Evolutionary conservation across 2,888 invertebrate genomes (phyloP).

Genomic region (Cheiracanthium punctorium): DNA sequence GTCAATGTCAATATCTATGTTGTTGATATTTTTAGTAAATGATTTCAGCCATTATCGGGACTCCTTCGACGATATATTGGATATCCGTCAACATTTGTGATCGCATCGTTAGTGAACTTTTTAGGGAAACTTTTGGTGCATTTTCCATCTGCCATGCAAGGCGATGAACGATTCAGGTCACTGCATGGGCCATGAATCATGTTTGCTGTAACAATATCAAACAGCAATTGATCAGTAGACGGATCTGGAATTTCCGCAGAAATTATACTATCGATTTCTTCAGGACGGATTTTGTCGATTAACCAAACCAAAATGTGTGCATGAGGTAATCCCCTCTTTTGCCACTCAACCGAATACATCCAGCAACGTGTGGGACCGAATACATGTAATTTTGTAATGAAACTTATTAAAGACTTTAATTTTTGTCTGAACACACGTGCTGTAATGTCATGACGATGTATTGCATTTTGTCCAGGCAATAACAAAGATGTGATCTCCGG

Average conservation of each 20-base stretch:
- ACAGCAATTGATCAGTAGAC: slow-evolving; percentile 72
- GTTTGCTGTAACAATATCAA: slow-evolving; percentile 74
- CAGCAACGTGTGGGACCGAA: slow-evolving; percentile 72
- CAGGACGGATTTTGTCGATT: slow-evolving; percentile 64
- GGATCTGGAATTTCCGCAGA: slow-evolving; percentile 75
- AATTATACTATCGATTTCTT: slow-evolving; percentile 74
- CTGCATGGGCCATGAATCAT: slow-evolving; percentile 74
- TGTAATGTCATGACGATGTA: slow-evolving; percentile 69
- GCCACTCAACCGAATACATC: slow-evolving; percentile 73
- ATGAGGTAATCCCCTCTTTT: slow-evolving; percentile 75
- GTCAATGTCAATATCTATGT: too few relatives aligned
- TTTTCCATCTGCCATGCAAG: slow-evolving; percentile 54
- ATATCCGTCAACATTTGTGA: slow-evolving; percentile 73
- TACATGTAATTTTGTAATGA: slow-evolving; percentile 63
- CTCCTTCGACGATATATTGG: slow-evolving; percentile 73
- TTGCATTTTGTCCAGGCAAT: slow-evolving; percentile 59
- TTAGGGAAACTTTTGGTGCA: slow-evolving; percentile 73
- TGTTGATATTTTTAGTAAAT: too few relatives aligned
- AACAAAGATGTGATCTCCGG: slow-evolving; percentile 74
- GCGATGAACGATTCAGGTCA: slow-evolving; percentile 20
- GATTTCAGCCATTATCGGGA: background rate
- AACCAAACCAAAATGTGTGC: slow-evolving; percentile 32
- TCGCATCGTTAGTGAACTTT: slow-evolving; percentile 72
- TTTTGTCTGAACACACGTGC: slow-evolving; percentile 73
- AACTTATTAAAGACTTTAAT: slow-evolving; percentile 70